Base-by-base conservation (phyloP, 2,797 vertebrate genomes). In the Cossypha heuglini region DNA sequence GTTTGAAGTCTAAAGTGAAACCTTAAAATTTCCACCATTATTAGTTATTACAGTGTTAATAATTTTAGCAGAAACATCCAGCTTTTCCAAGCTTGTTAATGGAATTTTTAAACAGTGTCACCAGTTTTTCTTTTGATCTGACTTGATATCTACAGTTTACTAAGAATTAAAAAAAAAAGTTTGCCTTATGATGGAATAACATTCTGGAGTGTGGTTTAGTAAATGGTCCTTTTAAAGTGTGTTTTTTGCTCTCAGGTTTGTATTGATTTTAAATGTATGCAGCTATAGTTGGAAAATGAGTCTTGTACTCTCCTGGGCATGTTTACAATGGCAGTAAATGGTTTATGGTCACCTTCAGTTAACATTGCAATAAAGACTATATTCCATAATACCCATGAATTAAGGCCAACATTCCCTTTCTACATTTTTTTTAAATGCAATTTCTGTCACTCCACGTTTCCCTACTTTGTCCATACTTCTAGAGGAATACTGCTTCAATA, bases 21-120 rank as follows among this genome's bases (percentile, higher is more conserved):
- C 43, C 59, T 84, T 76, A n/a, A 55, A 48, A 59, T 75, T 85
- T 87, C 72, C 80, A 76, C 37, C 25, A 28, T 66, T 72, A 57
- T 31, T 45, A 84, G 31, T 43, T 86, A n/a, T 78, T 74, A 59
- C 18, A 38, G 13, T 48, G 38, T 45, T 90, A 91, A 90, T 75
- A 81, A 93, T 93, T 83, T 93, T 94, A 88, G 69, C 79, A 93
- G 85, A 84, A 86, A 54, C 40, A n/a, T 72, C 25, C 40, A 48
- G 54, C 9, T 93, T 55, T 81, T 90, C 86, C 1, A 3, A 37
- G 62, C n/a, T 16, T 51, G 22, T 78, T 61, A 81, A 79, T 37
- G 38, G 46, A 86, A 85, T 82, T 76, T 87, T 81, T 58, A 38
- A 88, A 58, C 1, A 3, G 17, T 33, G 38, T 81, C 48, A 52